Base-by-base conservation (phyloP, 2,888 invertebrate genomes). In the Dendrolimus pini region DNA sequence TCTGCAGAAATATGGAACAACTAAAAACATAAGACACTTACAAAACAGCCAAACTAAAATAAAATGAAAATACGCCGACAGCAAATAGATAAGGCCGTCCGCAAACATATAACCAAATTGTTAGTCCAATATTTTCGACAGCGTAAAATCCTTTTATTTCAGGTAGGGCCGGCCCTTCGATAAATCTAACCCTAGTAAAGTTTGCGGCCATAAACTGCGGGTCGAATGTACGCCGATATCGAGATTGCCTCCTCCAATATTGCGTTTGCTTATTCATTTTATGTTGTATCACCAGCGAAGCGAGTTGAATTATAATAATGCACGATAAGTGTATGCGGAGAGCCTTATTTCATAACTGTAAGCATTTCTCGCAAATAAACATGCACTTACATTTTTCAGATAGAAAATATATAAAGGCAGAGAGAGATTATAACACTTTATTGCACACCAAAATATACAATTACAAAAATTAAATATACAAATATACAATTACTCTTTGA, bases 111-210 rank as follows among this genome's bases (percentile, higher is more conserved):
- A 47, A 47, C 47, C 47, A 47, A 47, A 47, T 47, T 47, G 47
- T 47, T 47, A 47, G 47, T 47, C 47, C 47, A 47, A 47, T 47
- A 47, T 47, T 47, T 47, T 47, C 47, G 47, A 47, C 47, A 47
- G 47, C 47, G 47, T 47, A 47, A 47, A 47, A 47, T 47, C 47
- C 47, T 47, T 47, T 47, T 47, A 47, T 47, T 56, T 56, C 13
- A 41, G 56, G 52, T 13, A 52, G 52, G 30, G 52, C 41, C 56
- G 56, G 18, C 52, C 52, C 30, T n/a, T 52, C 30, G 52, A 52
- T 56, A 56, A 56, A 56, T 56, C 52, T 56, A 52, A 52, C 52
- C 56, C 41, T 18, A 56, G 52, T 42, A 18, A 8, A 52, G 41
- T 56, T 18, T 56, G 52, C 13, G 47, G 52, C 41, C 18, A 52